Evolutionary conservation across 2,888 invertebrate species (phyloP).

Genomic region (Brassicogethes aeneus): DNA sequence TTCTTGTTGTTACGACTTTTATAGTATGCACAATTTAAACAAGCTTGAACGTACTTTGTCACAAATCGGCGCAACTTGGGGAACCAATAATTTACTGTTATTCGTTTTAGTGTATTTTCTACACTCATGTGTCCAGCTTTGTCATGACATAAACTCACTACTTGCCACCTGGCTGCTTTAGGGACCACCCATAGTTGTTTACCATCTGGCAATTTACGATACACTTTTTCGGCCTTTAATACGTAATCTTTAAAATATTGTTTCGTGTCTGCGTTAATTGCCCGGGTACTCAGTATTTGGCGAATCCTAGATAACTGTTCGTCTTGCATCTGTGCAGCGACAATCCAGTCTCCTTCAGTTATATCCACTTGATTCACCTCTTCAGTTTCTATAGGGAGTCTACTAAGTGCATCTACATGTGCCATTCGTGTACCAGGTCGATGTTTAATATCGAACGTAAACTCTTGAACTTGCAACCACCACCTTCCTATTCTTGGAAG

Average conservation of each 20-base stretch:
- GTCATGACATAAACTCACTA: slow-evolving; percentile 18
- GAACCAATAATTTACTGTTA: slow-evolving; percentile 18
- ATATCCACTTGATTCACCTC: slow-evolving; percentile 12
- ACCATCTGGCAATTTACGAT: slow-evolving; percentile 12
- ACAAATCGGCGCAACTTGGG: slow-evolving; percentile 21
- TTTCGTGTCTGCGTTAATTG: slow-evolving; percentile 11
- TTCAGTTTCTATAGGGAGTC: slow-evolving; percentile 7
- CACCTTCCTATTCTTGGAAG: slow-evolving; percentile 16
- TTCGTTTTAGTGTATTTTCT: too few species aligned
- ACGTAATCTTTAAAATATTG: slow-evolving; percentile 16
- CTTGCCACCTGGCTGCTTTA: slow-evolving; percentile 15
- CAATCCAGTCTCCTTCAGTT: slow-evolving; percentile 18
- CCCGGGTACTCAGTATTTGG: slow-evolving; percentile 9
- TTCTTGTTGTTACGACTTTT: slow-evolving; percentile 16
- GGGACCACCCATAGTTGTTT: slow-evolving; percentile 16
- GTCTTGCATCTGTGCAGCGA: slow-evolving; percentile 18
- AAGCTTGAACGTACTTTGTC: slow-evolving; percentile 24
- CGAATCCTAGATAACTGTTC: slow-evolving; percentile 13
- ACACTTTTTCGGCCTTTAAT: slow-evolving; percentile 14
- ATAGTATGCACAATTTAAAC: slow-evolving; percentile 24
- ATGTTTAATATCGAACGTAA: slow-evolving; percentile 13
- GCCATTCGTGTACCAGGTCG: slow-evolving; percentile 10
- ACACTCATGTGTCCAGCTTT: slow-evolving; percentile 15
- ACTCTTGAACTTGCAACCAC: slow-evolving; percentile 17
- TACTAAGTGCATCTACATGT: slow-evolving; percentile 13